These are phyloP conservation scores for Gymnocheta viridis DNA, from an alignment of 2,888 invertebrate genomes.

Conservation along the genomic window DNA sequence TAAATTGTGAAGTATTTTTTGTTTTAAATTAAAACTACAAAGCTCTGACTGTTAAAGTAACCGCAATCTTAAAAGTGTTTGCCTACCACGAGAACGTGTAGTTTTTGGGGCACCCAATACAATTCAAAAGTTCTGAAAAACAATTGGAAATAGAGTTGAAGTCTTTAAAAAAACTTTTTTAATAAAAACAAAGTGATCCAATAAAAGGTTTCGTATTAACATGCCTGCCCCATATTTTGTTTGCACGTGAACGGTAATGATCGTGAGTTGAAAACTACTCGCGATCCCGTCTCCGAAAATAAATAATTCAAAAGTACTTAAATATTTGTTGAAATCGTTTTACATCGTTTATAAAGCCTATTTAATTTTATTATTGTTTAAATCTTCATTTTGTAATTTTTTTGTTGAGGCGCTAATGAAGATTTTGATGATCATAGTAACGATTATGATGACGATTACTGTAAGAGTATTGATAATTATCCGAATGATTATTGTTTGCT, in stretches of 20 bases:
- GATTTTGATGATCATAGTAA: slow-evolving; percentile 71
- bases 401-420: slow-evolving; percentile 74
- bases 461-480: slow-evolving; percentile 71
- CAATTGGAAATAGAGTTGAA: too few relatives aligned
- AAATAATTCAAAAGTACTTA: slow-evolving; percentile 16
- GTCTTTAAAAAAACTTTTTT: too few relatives aligned
- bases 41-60: too few relatives aligned
- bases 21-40: too few relatives aligned
- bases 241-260: neutral
- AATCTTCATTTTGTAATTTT: slow-evolving; percentile 68
- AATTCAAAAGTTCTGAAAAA: too few relatives aligned
- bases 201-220: too few relatives aligned
- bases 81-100: too few relatives aligned
- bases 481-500: slow-evolving; percentile 67
- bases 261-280: neutral
- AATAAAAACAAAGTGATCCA: too few relatives aligned
- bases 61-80: too few relatives aligned
- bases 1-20: too few relatives aligned
- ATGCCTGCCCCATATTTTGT: neutral
- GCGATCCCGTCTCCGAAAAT: neutral
- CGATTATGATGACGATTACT: slow-evolving; percentile 74
- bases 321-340: slow-evolving; percentile 27
- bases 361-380: slow-evolving; percentile 30
- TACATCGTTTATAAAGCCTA: slow-evolving; percentile 27
- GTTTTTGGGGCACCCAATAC: too few relatives aligned